Base-by-base conservation (phyloP, 64 coral and sea anemone species). In the Dendronephthya gigantea region DNA sequence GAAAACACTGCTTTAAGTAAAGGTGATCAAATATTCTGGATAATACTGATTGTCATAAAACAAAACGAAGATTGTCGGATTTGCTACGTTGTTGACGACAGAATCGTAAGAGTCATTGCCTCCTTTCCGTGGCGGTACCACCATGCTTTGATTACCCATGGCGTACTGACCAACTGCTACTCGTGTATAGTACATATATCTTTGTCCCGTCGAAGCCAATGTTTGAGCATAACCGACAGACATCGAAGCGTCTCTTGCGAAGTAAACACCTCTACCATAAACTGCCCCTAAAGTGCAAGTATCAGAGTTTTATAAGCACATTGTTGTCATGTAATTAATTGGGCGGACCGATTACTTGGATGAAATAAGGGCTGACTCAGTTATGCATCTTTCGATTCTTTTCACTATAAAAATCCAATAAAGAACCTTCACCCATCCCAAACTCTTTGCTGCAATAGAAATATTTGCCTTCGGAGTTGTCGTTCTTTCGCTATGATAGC, bases 111-210 rank as follows among this genome's bases (percentile, higher is more conserved):
- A 81, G 58, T 88, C 87, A 14, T 58, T 68, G 25, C 8, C 47
- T 28, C 17, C 35, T 28, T 82, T 85, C 35, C 36, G 14, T 43
- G 90, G 90, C 17, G 90, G 86, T 17, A 83, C 79, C 10, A 92
- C 37, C 31, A 92, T 74, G 23, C 16, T 9, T 10, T 23, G 9
- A n/a, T 66, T 49, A 66, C 90, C 87, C 15, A 16, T 25, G 19
- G 92, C 84, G 50, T 93, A 93, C 50, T 93, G 86, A 13, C 92
- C 92, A 45, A 87, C 88, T 45, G 89, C 59, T 8, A 93, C 92
- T 70, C 81, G 36, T 8, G 82, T n/a, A n/a, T n/a, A n/a, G n/a
- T 93, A 93, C 92, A 93, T 93, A 35, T 87, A 87, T 33, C 92
- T 49, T 15, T 48, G 41, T 2, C 92, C 91, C 2, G 1, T 38